Base-by-base conservation (phyloP, 2,113 vertebrate species). In the Sula dactylatra region DNA sequence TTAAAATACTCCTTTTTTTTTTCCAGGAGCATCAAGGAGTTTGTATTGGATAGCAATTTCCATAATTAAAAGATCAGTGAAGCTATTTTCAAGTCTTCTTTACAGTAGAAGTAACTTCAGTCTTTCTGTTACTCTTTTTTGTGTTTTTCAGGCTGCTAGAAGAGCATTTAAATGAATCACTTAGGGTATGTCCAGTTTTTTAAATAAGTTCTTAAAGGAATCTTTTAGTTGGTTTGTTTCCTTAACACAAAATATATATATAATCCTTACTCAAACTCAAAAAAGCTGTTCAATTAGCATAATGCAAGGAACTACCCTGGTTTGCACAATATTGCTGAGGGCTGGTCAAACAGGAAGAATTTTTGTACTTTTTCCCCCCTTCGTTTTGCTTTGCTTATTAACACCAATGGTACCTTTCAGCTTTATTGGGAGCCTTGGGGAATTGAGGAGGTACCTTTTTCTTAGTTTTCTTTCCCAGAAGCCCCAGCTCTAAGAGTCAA, bases 351-450 rank as follows among this genome's bases (percentile, higher is more conserved):
- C 1, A 26, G 21, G 11, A 78, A 93, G 45, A 71, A 71, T 26
- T 40, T 31, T 20, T 10, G 25, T 11, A 26, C 4, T 32, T 66
- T 42, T 10, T 5, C 2, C 5, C 29, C 3, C 0, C 21, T 73
- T 70, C 40, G 8, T 73, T 94, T 90, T 66, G 8, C 8, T 74
- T 74, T 82, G 47, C 25, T 71, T 84, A 31, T 56, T 92, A 49
- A 32, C 58, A 50, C 3, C 11, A n/a, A 10, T 56, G 54, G 15
- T 81, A 55, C 6, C 9, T 91, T 82, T 44, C 71, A 62, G 21
- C 27, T 62, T 79, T 82, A 52, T 27, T 66, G 1, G 22, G 24
- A 40, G 18, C 5, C 24, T 19, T 6, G 16, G 11, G 20, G 31
- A 88, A 82, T 1, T 61, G 25, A 55, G 21, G 12, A 55, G 5